Conservation (phyloP, 2,888 invertebrate species). For the Tuberolachnus salignus region DNA sequence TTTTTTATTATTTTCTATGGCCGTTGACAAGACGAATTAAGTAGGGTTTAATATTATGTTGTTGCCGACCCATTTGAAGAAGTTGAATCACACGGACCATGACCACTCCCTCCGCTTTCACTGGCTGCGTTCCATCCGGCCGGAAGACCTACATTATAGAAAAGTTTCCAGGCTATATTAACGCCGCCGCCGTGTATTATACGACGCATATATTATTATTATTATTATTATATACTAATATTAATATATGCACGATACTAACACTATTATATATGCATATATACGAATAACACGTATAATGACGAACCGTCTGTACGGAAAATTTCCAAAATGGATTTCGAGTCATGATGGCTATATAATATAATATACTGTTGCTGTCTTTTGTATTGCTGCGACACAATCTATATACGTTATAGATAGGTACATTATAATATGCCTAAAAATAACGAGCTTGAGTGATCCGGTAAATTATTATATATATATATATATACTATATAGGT, state of each 20-base stretch:
- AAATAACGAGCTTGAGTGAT: constrained; percentile 39
- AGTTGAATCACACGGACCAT: constrained; percentile 50
- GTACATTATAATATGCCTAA: background rate
- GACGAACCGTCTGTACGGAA: constrained; percentile 11
- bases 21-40: constrained; percentile 32
- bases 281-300: background rate
- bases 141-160: constrained; percentile 55
- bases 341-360: constrained; percentile 19
- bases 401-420: background rate
- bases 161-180: constrained; percentile 54
- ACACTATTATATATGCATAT: constrained; percentile 1
- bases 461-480: constrained; percentile 25
- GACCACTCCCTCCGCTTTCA: constrained; percentile 57
- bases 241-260: constrained; percentile 21
- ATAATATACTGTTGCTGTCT: constrained; percentile 7
- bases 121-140: constrained; percentile 55
- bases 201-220: constrained; percentile 36
- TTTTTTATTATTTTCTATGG: background rate
- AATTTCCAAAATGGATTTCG: constrained; percentile 43
- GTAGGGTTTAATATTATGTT: constrained; percentile 10
- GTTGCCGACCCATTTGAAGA: constrained; percentile 16
- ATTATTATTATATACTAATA: constrained; percentile 19
- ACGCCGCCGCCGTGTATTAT: constrained; percentile 22
- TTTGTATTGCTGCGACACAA: constrained; percentile 1
- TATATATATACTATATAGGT: no score